phyloP scores from a whole-genome alignment of 1,140 invertebrate genomes.

The Drosophila miranda region DNA sequence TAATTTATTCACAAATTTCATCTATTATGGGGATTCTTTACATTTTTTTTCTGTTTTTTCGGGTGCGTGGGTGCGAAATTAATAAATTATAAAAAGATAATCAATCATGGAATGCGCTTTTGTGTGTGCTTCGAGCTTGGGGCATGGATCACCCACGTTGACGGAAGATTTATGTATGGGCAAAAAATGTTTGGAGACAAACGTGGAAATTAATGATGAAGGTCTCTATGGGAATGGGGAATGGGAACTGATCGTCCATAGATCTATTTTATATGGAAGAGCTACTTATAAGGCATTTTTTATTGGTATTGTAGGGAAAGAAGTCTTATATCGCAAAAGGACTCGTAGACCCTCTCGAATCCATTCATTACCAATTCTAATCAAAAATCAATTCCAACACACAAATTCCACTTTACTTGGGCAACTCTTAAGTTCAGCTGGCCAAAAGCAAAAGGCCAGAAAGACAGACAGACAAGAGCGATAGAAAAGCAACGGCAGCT shows the following conservation, averaged over 20 bases:
- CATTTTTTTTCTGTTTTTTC: constrained; percentile 6
- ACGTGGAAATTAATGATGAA: constrained; percentile 8
- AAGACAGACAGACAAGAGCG: neutral
- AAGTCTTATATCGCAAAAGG: no score
- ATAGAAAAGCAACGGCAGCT: constrained; percentile 27
- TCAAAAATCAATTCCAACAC: neutral
- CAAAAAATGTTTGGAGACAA: constrained; percentile 28
- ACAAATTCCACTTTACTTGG: neutral
- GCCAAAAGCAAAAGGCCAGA: neutral
- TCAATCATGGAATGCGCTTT: constrained; percentile 60
- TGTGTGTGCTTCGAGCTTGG: constrained; percentile 32
- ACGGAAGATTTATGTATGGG: constrained; percentile 44
- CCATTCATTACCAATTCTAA: neutral
- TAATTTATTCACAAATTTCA: constrained; percentile 50
- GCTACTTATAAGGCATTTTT: no score
- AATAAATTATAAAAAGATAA: constrained; percentile 63
- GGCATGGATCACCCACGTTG: constrained; percentile 34
- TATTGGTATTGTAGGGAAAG: no score
- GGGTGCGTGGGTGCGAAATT: constrained; percentile 46
- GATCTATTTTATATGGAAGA: no score
- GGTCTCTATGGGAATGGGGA: neutral
- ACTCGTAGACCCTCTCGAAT: no score
- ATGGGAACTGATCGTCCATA: neutral
- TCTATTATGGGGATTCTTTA: constrained; percentile 24
- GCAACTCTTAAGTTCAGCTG: constrained; percentile 8